Base-by-base conservation (phyloP, 1,140 invertebrate genomes). In the Physella acuta region DNA sequence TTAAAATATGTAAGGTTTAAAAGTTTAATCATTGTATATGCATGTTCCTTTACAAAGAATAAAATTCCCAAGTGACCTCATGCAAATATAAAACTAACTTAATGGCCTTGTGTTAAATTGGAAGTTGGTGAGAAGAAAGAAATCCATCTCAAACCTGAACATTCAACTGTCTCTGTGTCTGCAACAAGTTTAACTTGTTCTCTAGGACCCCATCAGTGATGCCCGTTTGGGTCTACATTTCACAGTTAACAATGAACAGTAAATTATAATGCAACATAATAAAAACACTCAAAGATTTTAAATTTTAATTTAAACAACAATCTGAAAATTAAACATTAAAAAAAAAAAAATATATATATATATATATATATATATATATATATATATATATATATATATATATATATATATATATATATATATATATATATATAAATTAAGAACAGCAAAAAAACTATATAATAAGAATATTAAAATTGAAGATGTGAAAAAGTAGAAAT, bases 161-260 rank as follows among this genome's bases (percentile, higher is more conserved):
- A 17, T 75, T 68, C 1, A 66, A 34, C 67, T 80, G 78, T 66
- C 80, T 73, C 63, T 78, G 70, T 33, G 74, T 77, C 30, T 70
- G 69, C 30, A 80, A 67, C 68, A 79, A 71, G 30, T 68, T 63
- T 17, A 80, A 70, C 61, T 82, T 82, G 72, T 72, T 78, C 36
- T 69, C 49, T 11, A 80, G 51, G 3, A 79, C 72, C 28, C 78
- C 73, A 63, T 76, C 70, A 26, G 71, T 63, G 51, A 82, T 75
- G 2, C 75, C 75, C 68, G 69, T 72, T 26, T 74, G 72, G 61
- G 70, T 72, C 80, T 80, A 49, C 44, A 55, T 44, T n/a, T 26
- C 4, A 55, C 33, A 24, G 5, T 0, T 24, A 30, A 16, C 8
- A 68, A 36, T 26, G 34, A 52, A 52, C 2, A 16, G 14, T 1